phyloP scores from a whole-genome alignment of 2,888 invertebrate species.

The Andrena marginata region DNA sequence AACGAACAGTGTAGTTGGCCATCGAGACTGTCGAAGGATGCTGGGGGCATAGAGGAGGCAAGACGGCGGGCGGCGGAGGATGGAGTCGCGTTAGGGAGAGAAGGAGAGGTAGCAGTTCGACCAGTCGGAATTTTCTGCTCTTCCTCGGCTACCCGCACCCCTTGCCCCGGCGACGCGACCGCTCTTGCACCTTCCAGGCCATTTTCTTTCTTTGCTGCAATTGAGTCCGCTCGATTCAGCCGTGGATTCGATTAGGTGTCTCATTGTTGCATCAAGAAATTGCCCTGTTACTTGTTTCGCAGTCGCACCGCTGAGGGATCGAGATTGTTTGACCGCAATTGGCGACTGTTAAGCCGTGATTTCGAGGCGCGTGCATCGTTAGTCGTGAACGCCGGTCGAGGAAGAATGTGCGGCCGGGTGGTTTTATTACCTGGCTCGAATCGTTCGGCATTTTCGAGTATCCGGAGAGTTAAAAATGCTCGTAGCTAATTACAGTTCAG shows the following conservation, averaged over 20 bases:
- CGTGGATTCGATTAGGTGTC: constrained; percentile 47
- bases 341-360: neutral
- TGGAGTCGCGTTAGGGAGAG: constrained; percentile 35
- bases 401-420: neutral
- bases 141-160: constrained; percentile 22
- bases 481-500: too few relatives aligned
- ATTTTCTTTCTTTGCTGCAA: constrained; percentile 45
- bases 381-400: neutral
- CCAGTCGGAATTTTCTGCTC: constrained; percentile 74
- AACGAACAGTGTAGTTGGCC: constrained; percentile 38
- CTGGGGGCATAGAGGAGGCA: constrained; percentile 2
- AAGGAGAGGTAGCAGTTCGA: constrained; percentile 68
- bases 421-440: neutral
- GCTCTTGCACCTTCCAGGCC: constrained; percentile 35
- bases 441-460: too few relatives aligned
- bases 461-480: too few relatives aligned
- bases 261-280: constrained; percentile 40
- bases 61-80: constrained; percentile 23
- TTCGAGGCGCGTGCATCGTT: neutral
- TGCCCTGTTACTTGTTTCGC: constrained; percentile 28
- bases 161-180: constrained; percentile 21
- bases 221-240: constrained; percentile 43
- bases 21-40: constrained; percentile 27
- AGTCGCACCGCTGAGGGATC: neutral
- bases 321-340: constrained; percentile 21